phyloP scores from a whole-genome alignment of 2,797 vertebrate genomes.

The Acanthurus leucopareius region DNA sequence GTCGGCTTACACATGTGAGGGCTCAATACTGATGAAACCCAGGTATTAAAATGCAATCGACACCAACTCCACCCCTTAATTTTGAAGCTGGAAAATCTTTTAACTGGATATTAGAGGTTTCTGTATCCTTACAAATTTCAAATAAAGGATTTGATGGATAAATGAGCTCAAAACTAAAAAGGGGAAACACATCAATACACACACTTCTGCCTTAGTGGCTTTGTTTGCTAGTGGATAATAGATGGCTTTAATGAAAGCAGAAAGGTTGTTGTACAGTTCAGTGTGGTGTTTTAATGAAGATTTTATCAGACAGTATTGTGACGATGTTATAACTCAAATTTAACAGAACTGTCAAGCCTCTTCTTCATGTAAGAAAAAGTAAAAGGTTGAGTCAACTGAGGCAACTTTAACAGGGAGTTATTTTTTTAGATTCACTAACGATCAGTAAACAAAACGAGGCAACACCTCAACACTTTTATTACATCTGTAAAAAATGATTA shows the following conservation, averaged over 20 bases:
- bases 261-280: not conserved
- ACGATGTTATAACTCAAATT: not conserved
- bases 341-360: not conserved
- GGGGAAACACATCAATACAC: slow-evolving; percentile 21
- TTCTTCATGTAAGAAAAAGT: slow-evolving; percentile 5
- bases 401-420: not conserved
- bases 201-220: slow-evolving; percentile 16
- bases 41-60: slow-evolving; percentile 41
- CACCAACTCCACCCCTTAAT: slow-evolving; percentile 11
- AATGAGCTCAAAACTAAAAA: slow-evolving; percentile 31
- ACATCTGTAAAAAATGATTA: slow-evolving; percentile 21
- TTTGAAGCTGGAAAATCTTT: slow-evolving; percentile 32
- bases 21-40: slow-evolving; percentile 25
- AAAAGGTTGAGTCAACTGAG: not conserved
- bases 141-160: slow-evolving; percentile 36
- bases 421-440: slow-evolving; percentile 10
- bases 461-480: slow-evolving; percentile 25
- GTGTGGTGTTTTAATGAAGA: not conserved
- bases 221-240: not conserved
- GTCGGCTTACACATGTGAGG: not conserved
- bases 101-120: not conserved
- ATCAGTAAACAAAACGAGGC: slow-evolving; percentile 22
- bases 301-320: not conserved
- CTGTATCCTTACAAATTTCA: slow-evolving; percentile 18
- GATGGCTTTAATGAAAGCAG: not conserved